These are phyloP conservation scores for Hassar affinis DNA, from an alignment of 2,113 vertebrate species.

Conservation along the genomic window DNA sequence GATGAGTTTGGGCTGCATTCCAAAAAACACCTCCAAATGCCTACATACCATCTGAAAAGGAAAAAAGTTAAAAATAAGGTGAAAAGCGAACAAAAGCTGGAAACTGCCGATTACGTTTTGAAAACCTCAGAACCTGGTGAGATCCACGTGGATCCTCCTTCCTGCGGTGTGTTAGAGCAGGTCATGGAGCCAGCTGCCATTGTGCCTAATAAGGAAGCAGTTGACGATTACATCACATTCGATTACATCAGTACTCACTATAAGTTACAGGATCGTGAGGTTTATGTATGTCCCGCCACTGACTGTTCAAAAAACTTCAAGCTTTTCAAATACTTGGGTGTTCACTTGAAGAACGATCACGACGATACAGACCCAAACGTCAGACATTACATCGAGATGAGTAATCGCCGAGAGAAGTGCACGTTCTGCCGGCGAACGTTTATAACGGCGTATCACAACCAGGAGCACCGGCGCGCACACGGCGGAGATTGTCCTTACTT, in stretches of 20 bases:
- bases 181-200: slow-evolving; percentile 68
- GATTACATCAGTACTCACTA: slow-evolving; percentile 80
- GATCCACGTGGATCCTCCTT: slow-evolving; percentile 67
- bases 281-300: slow-evolving; percentile 90
- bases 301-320: slow-evolving; percentile 87
- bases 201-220: slow-evolving; percentile 58
- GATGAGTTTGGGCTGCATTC: slow-evolving; percentile 86
- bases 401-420: slow-evolving; percentile 90
- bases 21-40: slow-evolving; percentile 86
- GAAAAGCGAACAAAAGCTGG: slow-evolving; percentile 67
- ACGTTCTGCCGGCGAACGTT: slow-evolving; percentile 90
- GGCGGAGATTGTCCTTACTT: slow-evolving; percentile 82
- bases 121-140: slow-evolving; percentile 72
- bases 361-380: slow-evolving; percentile 84
- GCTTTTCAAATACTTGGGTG: slow-evolving; percentile 92
- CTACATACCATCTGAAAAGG: slow-evolving; percentile 73
- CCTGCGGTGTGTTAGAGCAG: slow-evolving; percentile 69
- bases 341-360: slow-evolving; percentile 92
- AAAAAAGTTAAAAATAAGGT: slow-evolving; percentile 65
- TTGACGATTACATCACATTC: slow-evolving; percentile 81
- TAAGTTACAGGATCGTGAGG: slow-evolving; percentile 87
- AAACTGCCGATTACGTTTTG: slow-evolving; percentile 56
- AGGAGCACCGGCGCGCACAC: slow-evolving; percentile 85
- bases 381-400: slow-evolving; percentile 89
- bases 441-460: slow-evolving; percentile 86